Base-by-base conservation (phyloP, 2,888 invertebrate species). In the Prosapia bicincta region DNA sequence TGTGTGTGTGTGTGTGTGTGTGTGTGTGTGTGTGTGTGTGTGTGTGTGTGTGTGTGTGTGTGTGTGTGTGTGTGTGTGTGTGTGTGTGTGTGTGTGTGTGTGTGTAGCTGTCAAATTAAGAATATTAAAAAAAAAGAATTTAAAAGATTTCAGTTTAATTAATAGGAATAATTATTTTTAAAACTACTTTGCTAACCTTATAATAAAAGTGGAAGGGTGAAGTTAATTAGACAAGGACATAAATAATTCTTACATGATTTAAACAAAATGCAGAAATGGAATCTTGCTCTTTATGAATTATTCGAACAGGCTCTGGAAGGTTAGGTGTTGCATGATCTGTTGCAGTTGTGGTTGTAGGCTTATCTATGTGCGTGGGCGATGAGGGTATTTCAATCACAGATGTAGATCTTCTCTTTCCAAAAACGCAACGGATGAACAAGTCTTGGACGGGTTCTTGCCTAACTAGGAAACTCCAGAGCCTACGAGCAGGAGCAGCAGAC, bases 261-360 rank as follows among this genome's bases (percentile, higher is more conserved):
- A 98, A 89, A 83, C 98, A 98, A 88, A 99, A 99, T 32, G 99
- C 96, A 73, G 97, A 93, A 81, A 99, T 98, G 75, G 97, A 95
- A 85, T 99, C 99, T 86, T 98, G 98, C 84, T 99, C 99, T 86
- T 99, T 98, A 85, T 99, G 99, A 80, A 99, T 96, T 81, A 99
- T 96, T 80, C 98, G 90, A 77, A 97, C 95, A 10, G 96, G 96
- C 83, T 96, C 96, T 76, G 90, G 88, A 76, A 90, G 84, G 77
- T 85, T 78, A 25, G n/a, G 24, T n/a, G 26, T 38, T 15, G 13
- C 3, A 15, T 38, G 67, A 24, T 72, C 71, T n/a, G 23, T 68
- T 24, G 43, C 43, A 15, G 38, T 68, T 66, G 32, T n/a, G 7
- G 54, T 20, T 1, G 20, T 13, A 54, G 54, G 3, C 20, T 54